These are phyloP conservation scores for Paradoxurus hermaphroditus DNA, from an alignment of 2,113 vertebrate species.

Conservation along the genomic window DNA sequence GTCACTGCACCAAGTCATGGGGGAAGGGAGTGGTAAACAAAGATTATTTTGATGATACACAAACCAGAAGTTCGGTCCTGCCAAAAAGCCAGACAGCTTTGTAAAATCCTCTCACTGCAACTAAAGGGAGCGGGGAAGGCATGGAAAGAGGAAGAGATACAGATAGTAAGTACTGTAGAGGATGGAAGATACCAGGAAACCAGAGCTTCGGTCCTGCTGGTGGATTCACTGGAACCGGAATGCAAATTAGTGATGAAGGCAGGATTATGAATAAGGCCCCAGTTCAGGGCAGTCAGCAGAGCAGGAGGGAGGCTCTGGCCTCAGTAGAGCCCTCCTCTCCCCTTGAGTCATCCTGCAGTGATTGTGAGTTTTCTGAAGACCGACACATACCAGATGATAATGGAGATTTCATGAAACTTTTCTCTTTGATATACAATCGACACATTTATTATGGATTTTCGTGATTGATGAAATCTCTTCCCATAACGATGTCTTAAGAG, in stretches of 20 bases:
- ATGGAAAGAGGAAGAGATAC: neutral
- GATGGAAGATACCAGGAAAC: neutral
- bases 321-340: neutral
- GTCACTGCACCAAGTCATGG: neutral
- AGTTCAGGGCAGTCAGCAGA: neutral
- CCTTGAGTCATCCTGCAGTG: neutral
- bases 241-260: neutral
- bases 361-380: slow-evolving; percentile 26
- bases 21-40: neutral
- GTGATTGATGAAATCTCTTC: slow-evolving; percentile 27
- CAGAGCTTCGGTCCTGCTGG: neutral
- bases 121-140: neutral
- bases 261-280: neutral
- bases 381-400: neutral
- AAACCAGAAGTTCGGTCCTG: neutral
- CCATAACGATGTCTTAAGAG: neutral
- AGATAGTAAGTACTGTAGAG: neutral
- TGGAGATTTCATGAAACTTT: neutral
- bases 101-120: neutral
- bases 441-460: neutral
- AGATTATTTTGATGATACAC: neutral
- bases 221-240: neutral
- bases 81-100: neutral
- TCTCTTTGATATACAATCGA: neutral
- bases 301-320: neutral